These are phyloP conservation scores for Volucella inanis DNA, from an alignment of 2,888 invertebrate genomes.

Conservation along the genomic window DNA sequence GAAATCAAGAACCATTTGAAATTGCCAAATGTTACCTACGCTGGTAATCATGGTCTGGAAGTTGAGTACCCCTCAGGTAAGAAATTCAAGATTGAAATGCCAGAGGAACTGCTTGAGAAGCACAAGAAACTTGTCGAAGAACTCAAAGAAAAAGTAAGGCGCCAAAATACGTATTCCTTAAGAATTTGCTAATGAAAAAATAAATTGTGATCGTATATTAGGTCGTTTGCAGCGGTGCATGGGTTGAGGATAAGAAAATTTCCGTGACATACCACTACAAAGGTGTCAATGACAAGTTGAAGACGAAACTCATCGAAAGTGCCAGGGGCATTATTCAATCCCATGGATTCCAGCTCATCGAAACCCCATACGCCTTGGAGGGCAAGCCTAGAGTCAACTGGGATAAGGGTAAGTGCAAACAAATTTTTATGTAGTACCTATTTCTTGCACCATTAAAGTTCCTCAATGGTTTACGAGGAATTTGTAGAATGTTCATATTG, in stretches of 20 bases:
- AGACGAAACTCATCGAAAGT: conserved; percentile 85
- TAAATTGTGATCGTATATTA: conserved; percentile 75
- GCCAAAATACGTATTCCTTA: background rate
- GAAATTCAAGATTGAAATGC: conserved; percentile 90
- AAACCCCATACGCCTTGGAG: conserved; percentile 89
- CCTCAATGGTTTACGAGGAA: conserved; percentile 9
- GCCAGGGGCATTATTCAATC: conserved; percentile 87
- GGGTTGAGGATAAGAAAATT: conserved; percentile 91
- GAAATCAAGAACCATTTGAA: conserved; percentile 89
- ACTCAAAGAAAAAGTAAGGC: conserved; percentile 86
- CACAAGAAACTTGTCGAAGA: conserved; percentile 87
- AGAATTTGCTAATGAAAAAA: background rate
- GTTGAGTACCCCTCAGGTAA: conserved; percentile 90
- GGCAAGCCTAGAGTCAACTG: conserved; percentile 91
- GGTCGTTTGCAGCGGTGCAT: conserved; percentile 89
- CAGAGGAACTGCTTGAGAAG: conserved; percentile 87
- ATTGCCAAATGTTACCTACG: conserved; percentile 86
- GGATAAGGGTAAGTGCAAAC: conserved; percentile 86
- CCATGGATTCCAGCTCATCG: conserved; percentile 87
- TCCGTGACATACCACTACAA: conserved; percentile 89
- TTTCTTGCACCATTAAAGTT: conserved; percentile 43
- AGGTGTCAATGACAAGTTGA: conserved; percentile 86
- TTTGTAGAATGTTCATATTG: conserved; percentile 42
- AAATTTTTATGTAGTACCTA: conserved; percentile 15
- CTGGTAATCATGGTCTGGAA: conserved; percentile 90